Evolutionary conservation across 2,113 vertebrate species (phyloP), one percentile per base, ranked within the genome.

Genomic region (Melanostigma gelatinosum): DNA sequence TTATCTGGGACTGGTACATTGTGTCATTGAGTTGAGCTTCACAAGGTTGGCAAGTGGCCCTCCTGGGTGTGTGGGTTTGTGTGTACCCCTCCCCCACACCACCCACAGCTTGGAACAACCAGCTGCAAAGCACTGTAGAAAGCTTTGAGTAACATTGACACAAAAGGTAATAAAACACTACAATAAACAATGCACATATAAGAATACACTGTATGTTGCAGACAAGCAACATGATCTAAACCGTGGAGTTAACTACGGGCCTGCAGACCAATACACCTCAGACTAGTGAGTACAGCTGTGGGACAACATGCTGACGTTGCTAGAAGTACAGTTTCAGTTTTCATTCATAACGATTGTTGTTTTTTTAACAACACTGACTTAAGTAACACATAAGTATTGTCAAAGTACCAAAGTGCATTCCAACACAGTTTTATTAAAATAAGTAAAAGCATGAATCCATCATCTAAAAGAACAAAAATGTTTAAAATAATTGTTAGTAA

Each of bases 11-110:
- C 87, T 86, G 78, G 90, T 80, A 90, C 90, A 90, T 85, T 85
- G 82, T 90, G 91, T 91, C 87, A 89, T 82, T 88, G 88, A 88
- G 77, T 89, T 84, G 84, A 85, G 85, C 83, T 85, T 79, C 72
- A 87, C 89, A 91, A 86, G 90, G 85, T 87, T 90, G 89, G 88
- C 91, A 87, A 86, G 83, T 80, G 82, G 85, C 85, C 85, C 74
- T 87, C 55, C 5, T 77, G 69, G n/a, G 75, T 70, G 54, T 52
- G 62, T 52, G 38, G 50, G 32, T 36, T 18, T 36, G 50, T 34
- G 64, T 27, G 62, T 46, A 58, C 80, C 88, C 89, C 69, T 90
- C 86, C 87, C 86, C 82, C 88, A 85, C 82, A 76, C 24, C 16
- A 10, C 74, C 78, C 29, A 71, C 86, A 77, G 77, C 85, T 86